Base-by-base conservation (phyloP, 2,113 vertebrate genomes). In the Orthonyx spaldingii region DNA sequence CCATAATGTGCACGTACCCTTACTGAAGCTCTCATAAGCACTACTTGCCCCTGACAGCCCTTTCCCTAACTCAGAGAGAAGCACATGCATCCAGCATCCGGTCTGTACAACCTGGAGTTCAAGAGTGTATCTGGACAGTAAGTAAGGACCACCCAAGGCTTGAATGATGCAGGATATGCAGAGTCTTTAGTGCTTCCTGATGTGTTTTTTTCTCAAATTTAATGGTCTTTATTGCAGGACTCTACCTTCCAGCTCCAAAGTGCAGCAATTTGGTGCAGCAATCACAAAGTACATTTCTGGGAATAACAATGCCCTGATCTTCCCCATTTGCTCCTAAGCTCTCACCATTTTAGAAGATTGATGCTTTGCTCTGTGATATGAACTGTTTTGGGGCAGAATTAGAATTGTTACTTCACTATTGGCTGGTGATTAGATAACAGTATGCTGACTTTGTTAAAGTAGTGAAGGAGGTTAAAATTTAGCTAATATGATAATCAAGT, bases 391-490 rank as follows among this genome's bases (percentile, higher is more conserved):
- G 42, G 76, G 49, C 63, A 85, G 47, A 92, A 74, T 69, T 78
- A 83, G 63, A 56, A 66, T 74, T 60, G 24, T 78, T 90, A 83
- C 30, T 69, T 79, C 47, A 57, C 26, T 11, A 33, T 84, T 76
- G 4, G 16, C 21, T 83, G 50, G 22, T 33, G 41, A 55, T 90
- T 91, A 81, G 68, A 47, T 78, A 93, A 63, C 55, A 81, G 33
- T 46, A 23, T 47, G n/a, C 85, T 80, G 87, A 88, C 46, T 90
- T 72, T 28, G 18, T 33, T 37, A 28, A 88, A 92, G 44, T 57
- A 55, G 75, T n/a, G 56, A 56, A 85, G 27, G 35, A 84, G 23
- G 60, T 89, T 94, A 93, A 94, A 94, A 83, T 91, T 21, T 95
- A 85, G 80, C 84, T 68, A 46, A 86, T 63, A 28, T 39, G 63